Conservation (phyloP, 2,888 invertebrate species). For the Cremastinae sp. region DNA sequence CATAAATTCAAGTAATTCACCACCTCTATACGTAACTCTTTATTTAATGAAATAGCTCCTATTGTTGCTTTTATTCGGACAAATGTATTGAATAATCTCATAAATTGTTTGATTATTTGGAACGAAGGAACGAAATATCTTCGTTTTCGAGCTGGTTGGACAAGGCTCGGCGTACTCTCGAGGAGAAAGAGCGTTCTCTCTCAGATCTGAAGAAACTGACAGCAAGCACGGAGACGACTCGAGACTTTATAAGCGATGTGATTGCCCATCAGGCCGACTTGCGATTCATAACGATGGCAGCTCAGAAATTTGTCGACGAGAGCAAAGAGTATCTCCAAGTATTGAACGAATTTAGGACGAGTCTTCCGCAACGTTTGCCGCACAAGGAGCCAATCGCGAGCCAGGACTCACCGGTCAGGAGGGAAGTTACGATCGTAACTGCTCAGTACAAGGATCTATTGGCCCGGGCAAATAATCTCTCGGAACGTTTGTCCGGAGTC, state of each 20-base stretch:
- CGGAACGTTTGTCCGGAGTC: slow-evolving; percentile 91
- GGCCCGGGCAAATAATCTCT: slow-evolving; percentile 90
- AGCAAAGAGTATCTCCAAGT: slow-evolving; percentile 93
- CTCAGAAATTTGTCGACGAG: slow-evolving; percentile 97
- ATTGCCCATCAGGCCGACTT: slow-evolving; percentile 98
- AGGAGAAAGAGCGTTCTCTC: slow-evolving; percentile 92
- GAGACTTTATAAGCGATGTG: slow-evolving; percentile 95
- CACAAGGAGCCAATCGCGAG: slow-evolving; percentile 88
- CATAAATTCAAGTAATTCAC: slow-evolving; percentile 87
- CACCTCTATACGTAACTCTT: too few relatives aligned
- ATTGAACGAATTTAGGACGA: slow-evolving; percentile 93
- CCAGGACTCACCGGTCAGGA: slow-evolving; percentile 88
- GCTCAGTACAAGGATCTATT: slow-evolving; percentile 91
- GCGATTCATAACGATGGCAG: slow-evolving; percentile 97
- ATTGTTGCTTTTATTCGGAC: too few relatives aligned
- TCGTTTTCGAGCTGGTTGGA: slow-evolving; percentile 93
- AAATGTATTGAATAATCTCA: too few relatives aligned
- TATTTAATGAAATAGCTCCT: too few relatives aligned
- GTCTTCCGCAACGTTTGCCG: slow-evolving; percentile 90
- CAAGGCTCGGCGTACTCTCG: slow-evolving; percentile 88
- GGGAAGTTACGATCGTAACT: slow-evolving; percentile 89
- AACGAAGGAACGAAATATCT: slow-evolving; percentile 86
- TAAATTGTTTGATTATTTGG: not conserved
- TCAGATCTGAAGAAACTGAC: slow-evolving; percentile 88
- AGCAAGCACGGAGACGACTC: slow-evolving; percentile 89